A percentile compares a stretch with the other conserved stretches of the same genome.
phyloP scores from a whole-genome alignment of 2,888 invertebrate species.

The Rhagonycha fulva region DNA sequence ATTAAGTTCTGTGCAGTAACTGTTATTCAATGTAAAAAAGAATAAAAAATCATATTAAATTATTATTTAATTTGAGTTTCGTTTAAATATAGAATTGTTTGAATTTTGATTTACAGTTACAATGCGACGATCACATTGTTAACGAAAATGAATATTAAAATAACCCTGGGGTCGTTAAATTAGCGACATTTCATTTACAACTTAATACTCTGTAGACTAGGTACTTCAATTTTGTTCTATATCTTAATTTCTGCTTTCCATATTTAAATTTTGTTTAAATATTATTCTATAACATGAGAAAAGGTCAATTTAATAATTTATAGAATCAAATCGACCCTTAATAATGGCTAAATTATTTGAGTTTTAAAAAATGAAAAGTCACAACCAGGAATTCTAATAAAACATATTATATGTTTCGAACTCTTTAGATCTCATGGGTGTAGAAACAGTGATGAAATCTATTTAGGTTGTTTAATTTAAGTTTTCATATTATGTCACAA shows the following conservation, averaged over 20 bases:
- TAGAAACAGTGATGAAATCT: too few relatives aligned
- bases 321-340: too few relatives aligned
- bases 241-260: constrained; percentile 21
- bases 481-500: too few relatives aligned
- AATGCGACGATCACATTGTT: not conserved
- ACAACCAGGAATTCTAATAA: too few relatives aligned
- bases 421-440: too few relatives aligned
- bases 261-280: constrained; percentile 2
- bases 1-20: too few relatives aligned
- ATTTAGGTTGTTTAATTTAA: too few relatives aligned
- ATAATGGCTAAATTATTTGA: too few relatives aligned
- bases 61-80: not conserved
- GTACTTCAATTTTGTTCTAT: constrained; percentile 33
- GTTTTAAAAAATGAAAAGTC: too few relatives aligned
- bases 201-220: constrained; percentile 26
- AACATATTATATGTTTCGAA: too few relatives aligned
- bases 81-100: not conserved
- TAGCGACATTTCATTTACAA: constrained; percentile 38
- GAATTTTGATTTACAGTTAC: not conserved
- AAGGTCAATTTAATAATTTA: too few relatives aligned
- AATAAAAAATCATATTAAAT: not conserved
- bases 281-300: not conserved
- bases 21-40: not conserved
- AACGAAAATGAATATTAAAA: not conserved
- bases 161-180: constrained; percentile 31